These are phyloP conservation scores for Hyposmocoma kahamanoa DNA, from an alignment of 1,140 invertebrate species.

Conservation along the genomic window DNA sequence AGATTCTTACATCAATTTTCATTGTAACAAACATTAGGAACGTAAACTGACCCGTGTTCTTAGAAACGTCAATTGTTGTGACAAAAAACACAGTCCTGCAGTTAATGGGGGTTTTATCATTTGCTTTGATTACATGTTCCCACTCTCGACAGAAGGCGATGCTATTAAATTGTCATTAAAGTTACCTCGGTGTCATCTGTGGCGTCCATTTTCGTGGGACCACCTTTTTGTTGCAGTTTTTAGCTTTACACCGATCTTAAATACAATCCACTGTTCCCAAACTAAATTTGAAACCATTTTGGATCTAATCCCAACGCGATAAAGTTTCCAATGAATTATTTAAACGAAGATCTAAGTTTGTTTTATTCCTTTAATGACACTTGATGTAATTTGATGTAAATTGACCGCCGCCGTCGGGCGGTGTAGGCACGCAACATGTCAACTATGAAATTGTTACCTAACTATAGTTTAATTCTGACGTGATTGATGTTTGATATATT, in stretches of 20 bases:
- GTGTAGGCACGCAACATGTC: slow-evolving; percentile 62
- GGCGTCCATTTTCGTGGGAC: slow-evolving; percentile 58
- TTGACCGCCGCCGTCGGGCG: slow-evolving; percentile 51
- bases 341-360: no score
- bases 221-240: slow-evolving; percentile 64
- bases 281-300: no score
- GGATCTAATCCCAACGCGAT: no score
- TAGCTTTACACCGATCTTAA: slow-evolving; percentile 41
- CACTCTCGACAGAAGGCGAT: slow-evolving; percentile 51
- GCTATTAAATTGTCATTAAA: slow-evolving; percentile 73
- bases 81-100: slow-evolving; percentile 37
- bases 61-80: slow-evolving; percentile 41
- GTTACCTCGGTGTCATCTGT: slow-evolving; percentile 64
- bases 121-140: slow-evolving; percentile 61
- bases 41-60: slow-evolving; percentile 15
- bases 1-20: no score
- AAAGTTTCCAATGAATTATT: no score
- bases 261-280: slow-evolving; percentile 13
- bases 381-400: slow-evolving; percentile 68
- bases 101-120: slow-evolving; percentile 55
- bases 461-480: slow-evolving; percentile 56
- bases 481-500: slow-evolving; percentile 54
- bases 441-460: slow-evolving; percentile 68
- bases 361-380: slow-evolving; percentile 58
- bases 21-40: no score